phyloP scores from a whole-genome alignment of 2,888 invertebrate genomes.

The Tenthredo scrophulariae region DNA sequence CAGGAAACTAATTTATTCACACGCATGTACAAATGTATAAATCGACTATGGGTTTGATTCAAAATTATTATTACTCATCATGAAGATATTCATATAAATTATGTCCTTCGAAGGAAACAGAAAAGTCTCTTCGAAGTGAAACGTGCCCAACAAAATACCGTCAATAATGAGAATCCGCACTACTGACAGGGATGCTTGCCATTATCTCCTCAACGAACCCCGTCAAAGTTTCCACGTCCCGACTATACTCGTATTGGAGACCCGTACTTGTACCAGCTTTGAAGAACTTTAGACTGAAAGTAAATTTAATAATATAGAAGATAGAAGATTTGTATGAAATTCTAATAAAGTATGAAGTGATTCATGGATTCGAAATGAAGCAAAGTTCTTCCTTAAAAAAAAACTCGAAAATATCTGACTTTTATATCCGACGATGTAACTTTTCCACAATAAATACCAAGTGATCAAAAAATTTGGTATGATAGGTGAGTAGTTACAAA shows the following conservation, averaged over 20 bases:
- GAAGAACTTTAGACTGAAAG: neutral
- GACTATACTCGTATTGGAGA: neutral
- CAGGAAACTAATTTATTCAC: neutral
- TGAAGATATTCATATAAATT: neutral
- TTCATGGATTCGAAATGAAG: neutral
- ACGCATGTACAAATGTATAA: neutral
- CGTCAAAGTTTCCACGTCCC: neutral
- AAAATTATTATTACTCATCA: neutral
- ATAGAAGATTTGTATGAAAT: neutral
- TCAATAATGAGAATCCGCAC: neutral
- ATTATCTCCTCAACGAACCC: neutral
- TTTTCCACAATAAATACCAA: neutral
- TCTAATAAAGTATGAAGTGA: neutral
- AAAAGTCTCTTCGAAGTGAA: neutral
- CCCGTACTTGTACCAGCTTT: conserved; percentile 11
- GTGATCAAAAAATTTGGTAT: neutral
- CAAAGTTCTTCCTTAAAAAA: too few species aligned
- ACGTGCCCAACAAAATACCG: too few species aligned
- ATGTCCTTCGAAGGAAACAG: neutral
- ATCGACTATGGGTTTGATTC: neutral
- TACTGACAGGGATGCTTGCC: neutral
- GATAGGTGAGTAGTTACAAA: neutral
- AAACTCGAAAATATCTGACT: neutral
- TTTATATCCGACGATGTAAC: neutral
- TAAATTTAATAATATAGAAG: neutral